These are phyloP conservation scores for Notothenia coriiceps DNA, from an alignment of 2,113 vertebrate genomes.

Conservation along the genomic window DNA sequence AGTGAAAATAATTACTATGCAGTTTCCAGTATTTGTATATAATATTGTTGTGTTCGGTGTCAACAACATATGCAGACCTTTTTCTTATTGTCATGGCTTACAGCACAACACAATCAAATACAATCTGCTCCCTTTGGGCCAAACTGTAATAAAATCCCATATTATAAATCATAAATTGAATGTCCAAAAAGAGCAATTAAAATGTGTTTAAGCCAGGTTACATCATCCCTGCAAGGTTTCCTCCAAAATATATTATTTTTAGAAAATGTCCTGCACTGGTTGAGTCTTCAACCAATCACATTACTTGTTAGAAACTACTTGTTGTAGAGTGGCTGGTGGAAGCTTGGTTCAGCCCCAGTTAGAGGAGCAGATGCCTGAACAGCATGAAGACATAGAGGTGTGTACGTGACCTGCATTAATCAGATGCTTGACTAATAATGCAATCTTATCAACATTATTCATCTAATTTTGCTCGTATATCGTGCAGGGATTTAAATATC, in stretches of 20 bases:
- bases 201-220: conserved; percentile 7
- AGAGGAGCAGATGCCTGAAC: conserved; percentile 53
- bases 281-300: conserved; percentile 3
- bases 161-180: conserved; percentile 2
- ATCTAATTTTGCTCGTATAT: conserved; percentile 57
- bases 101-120: background rate
- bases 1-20: too few species aligned
- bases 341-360: conserved; percentile 1
- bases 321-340: conserved; percentile 23
- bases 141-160: conserved; percentile 3
- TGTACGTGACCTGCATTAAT: conserved; percentile 56
- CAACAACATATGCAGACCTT: background rate
- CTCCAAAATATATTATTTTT: background rate
- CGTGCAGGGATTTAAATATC: conserved; percentile 26
- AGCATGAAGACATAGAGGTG: conserved; percentile 33
- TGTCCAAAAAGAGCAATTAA: conserved; percentile 18
- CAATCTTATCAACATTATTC: conserved; percentile 41
- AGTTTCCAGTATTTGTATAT: background rate
- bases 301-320: conserved; percentile 16
- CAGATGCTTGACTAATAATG: conserved; percentile 30
- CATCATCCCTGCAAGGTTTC: conserved; percentile 1
- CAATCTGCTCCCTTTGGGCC: conserved; percentile 8
- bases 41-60: background rate
- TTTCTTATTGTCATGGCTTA: background rate
- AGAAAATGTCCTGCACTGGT: background rate